phyloP scores from a whole-genome alignment of 2,888 invertebrate species.

The Papilio protenor region DNA sequence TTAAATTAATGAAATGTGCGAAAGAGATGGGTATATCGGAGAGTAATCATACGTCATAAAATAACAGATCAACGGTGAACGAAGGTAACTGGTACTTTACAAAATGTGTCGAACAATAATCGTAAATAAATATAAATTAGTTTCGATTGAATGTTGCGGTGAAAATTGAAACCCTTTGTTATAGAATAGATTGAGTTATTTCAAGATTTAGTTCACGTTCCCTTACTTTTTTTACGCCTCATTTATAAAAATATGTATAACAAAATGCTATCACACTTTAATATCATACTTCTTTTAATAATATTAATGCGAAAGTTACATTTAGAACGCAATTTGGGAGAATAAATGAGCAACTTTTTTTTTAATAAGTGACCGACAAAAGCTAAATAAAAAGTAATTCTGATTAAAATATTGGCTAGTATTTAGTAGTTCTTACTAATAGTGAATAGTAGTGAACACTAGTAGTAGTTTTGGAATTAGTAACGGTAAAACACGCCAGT shows the following conservation, averaged over 20 bases:
- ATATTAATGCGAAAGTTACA: too few relatives aligned
- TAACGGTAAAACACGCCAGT: background rate
- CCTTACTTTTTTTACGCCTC: conserved; percentile 68
- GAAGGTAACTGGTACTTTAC: conserved; percentile 17
- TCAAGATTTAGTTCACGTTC: conserved; percentile 54
- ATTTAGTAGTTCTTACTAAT: too few relatives aligned
- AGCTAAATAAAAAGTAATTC: too few relatives aligned
- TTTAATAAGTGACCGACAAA: too few relatives aligned
- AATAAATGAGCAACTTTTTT: too few relatives aligned
- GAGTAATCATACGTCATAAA: conserved; percentile 37
- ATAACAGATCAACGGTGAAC: conserved; percentile 42
- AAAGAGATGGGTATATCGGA: conserved; percentile 3
- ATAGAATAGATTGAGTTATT: conserved; percentile 71
- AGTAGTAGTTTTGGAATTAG: background rate
- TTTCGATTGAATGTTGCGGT: conserved; percentile 52
- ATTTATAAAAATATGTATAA: conserved; percentile 53
- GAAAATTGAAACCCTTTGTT: conserved; percentile 52
- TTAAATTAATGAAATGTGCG: conserved; percentile 38
- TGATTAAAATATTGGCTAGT: too few relatives aligned
- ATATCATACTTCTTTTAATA: too few relatives aligned
- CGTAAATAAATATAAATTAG: conserved; percentile 67
- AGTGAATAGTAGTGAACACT: too few relatives aligned
- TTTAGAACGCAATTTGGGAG: too few relatives aligned
- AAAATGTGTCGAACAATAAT: conserved; percentile 35
- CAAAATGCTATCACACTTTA: background rate